Evolutionary conservation across 2,113 vertebrate species (phyloP).

Genomic region (Myotis davidii): DNA sequence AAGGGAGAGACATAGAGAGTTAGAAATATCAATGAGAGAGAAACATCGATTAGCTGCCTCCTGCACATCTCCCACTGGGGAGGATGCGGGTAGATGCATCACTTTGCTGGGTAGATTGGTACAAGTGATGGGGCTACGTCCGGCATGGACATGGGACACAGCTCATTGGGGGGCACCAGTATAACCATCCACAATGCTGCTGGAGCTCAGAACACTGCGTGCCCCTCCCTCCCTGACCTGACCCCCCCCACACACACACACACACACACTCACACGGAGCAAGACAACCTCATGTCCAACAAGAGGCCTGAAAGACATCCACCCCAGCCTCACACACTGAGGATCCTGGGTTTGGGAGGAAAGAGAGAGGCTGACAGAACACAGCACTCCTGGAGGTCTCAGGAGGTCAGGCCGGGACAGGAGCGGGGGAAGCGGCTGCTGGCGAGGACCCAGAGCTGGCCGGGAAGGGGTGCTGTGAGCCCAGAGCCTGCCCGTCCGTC

Average conservation of each 20-base stretch:
- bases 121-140: background rate
- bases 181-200: background rate
- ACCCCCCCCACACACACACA: background rate
- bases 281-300: background rate
- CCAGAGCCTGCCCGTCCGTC: background rate
- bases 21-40: too few species aligned
- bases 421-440: background rate
- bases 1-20: too few species aligned
- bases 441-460: background rate
- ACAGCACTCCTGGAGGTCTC: background rate
- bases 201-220: background rate
- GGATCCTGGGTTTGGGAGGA: background rate
- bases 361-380: background rate
- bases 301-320: background rate
- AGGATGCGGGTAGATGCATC: background rate
- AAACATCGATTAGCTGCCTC: too few species aligned
- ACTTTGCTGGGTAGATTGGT: background rate
- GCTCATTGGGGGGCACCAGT: too few species aligned
- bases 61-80: too few species aligned
- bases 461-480: rapidly evolving
- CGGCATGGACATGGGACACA: background rate
- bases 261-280: background rate
- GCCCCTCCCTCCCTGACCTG: background rate
- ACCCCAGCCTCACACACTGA: background rate
- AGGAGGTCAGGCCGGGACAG: background rate